phyloP scores from a whole-genome alignment of 2,888 invertebrate species.

The Onchidella celtica region DNA sequence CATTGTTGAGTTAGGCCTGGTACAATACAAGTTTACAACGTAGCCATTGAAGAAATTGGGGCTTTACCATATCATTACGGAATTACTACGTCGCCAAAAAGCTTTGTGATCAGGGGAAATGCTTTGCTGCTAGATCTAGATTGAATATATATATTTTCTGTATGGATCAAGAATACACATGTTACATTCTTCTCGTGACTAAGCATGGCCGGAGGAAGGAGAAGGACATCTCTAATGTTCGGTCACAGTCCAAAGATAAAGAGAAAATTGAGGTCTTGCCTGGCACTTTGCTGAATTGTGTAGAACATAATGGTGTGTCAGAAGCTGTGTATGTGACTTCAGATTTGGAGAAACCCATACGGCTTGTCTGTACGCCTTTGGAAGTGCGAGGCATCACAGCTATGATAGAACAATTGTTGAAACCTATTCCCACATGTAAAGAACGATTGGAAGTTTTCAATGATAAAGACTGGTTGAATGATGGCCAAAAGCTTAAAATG shows the following conservation, averaged over 20 bases:
- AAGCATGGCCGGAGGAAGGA: constrained; percentile 67
- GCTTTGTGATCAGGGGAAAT: too few species aligned
- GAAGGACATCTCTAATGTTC: constrained; percentile 31
- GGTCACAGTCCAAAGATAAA: constrained; percentile 11
- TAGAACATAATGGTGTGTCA: constrained; percentile 47
- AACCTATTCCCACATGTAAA: constrained; percentile 69
- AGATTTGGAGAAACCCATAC: constrained; percentile 29
- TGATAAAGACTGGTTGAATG: constrained; percentile 66
- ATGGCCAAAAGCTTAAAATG: constrained; percentile 62
- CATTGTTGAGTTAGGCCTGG: too few species aligned
- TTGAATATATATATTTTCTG: too few species aligned
- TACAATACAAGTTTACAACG: too few species aligned
- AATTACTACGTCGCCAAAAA: too few species aligned
- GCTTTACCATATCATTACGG: too few species aligned
- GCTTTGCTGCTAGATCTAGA: too few species aligned
- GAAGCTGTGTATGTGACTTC: constrained; percentile 40
- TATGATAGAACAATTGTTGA: constrained; percentile 59
- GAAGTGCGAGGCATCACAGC: constrained; percentile 57
- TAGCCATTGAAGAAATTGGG: too few species aligned
- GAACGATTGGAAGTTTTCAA: constrained; percentile 67
- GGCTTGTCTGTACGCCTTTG: constrained; percentile 54
- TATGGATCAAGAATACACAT: constrained; percentile 11
- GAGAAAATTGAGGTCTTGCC: constrained; percentile 63
- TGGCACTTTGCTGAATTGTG: constrained; percentile 62
- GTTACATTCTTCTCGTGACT: constrained; percentile 64